Conservation (phyloP, 2,888 invertebrate genomes). For the Eupelmus urozonus region DNA sequence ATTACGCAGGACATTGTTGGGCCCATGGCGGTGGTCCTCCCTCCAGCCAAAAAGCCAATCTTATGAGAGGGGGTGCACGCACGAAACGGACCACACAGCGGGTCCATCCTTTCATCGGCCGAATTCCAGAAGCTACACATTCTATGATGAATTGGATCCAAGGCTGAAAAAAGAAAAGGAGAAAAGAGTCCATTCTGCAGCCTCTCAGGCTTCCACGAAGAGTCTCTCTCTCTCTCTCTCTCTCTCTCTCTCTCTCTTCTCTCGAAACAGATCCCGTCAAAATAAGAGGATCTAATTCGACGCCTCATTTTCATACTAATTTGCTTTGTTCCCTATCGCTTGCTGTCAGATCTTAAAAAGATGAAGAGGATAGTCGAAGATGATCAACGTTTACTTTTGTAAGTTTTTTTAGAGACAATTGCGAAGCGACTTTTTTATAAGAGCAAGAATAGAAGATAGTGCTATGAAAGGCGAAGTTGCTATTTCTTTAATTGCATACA, state of each 20-base stretch:
- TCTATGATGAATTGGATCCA: slow-evolving; percentile 74
- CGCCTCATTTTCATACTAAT: slow-evolving; percentile 62
- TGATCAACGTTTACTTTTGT: slow-evolving; percentile 29
- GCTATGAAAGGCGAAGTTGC: slow-evolving; percentile 22
- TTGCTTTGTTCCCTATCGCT: slow-evolving; percentile 43
- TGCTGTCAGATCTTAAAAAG: slow-evolving; percentile 41
- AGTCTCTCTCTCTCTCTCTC: no score
- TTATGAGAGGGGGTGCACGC: background rate
- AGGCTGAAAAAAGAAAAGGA: slow-evolving; percentile 32
- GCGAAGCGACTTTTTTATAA: slow-evolving; percentile 38
- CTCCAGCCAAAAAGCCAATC: slow-evolving; percentile 33
- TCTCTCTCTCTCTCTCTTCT: no score
- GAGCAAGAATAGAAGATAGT: slow-evolving; percentile 1
- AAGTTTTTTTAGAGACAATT: slow-evolving; percentile 49
- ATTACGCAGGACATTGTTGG: slow-evolving; percentile 47
- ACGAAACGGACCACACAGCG: slow-evolving; percentile 49
- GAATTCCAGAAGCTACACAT: slow-evolving; percentile 75
- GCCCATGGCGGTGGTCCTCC: slow-evolving; percentile 35
- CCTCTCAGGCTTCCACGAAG: slow-evolving; percentile 48
- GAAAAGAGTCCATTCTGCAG: slow-evolving; percentile 28
- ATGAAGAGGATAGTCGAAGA: slow-evolving; percentile 11
- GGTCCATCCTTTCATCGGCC: slow-evolving; percentile 62
- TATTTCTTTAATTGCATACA: no score
- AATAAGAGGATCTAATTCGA: slow-evolving; percentile 54
- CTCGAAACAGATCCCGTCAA: no score